Evolutionary conservation across 2,888 invertebrate species (phyloP).

Genomic region (Rotaria macrura): DNA sequence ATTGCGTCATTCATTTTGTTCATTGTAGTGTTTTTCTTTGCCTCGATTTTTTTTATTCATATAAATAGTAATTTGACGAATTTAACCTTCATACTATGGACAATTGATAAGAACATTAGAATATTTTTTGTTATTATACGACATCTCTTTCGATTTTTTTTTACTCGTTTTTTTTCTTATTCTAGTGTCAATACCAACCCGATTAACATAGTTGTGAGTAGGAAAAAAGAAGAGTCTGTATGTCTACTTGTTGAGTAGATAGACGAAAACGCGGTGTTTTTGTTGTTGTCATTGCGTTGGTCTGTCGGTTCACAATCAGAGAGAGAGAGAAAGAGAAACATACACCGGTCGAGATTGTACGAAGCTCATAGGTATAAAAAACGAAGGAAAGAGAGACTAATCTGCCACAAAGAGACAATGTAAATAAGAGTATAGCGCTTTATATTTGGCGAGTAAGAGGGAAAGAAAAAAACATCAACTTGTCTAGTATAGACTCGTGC

Average conservation of each 20-base stretch:
- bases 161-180: not conserved
- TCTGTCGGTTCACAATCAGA: not conserved
- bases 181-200: not conserved
- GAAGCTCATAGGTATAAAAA: not conserved
- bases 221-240: not conserved
- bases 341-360: not conserved
- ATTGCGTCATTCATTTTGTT: not conserved
- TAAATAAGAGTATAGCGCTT: constrained; percentile 3
- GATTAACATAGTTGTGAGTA: not conserved
- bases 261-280: not conserved
- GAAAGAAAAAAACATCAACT: not conserved
- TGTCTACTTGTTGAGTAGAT: not conserved
- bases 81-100: not conserved
- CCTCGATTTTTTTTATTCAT: not conserved
- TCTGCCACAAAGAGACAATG: not conserved
- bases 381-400: not conserved
- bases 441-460: not conserved
- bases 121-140: not conserved
- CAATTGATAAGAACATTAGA: not conserved
- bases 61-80: not conserved
- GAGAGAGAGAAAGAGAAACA: not conserved
- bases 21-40: not conserved
- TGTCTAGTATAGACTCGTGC: not conserved
- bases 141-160: not conserved
- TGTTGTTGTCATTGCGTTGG: not conserved